phyloP scores from a whole-genome alignment of 1,140 invertebrate species.

The Eriosoma lanigerum region DNA sequence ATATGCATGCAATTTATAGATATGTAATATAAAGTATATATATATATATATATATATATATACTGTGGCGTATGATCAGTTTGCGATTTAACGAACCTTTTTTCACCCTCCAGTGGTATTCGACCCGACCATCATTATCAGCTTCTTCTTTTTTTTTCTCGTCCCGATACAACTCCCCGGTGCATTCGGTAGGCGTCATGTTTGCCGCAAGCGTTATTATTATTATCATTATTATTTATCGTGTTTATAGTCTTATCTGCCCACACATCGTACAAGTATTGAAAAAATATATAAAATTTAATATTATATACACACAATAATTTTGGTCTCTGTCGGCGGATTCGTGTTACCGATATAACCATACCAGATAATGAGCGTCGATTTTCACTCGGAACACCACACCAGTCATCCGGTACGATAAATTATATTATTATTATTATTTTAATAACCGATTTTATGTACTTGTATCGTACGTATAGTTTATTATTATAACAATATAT shows the following conservation, averaged over 20 bases:
- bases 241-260: constrained; percentile 48
- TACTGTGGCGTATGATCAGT: background rate
- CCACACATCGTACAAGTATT: constrained; percentile 39
- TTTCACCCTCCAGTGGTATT: constrained; percentile 28
- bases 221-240: constrained; percentile 42
- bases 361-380: constrained; percentile 36
- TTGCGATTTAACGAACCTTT: constrained; percentile 34
- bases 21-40: too few species aligned
- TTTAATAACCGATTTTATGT: too few species aligned
- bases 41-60: too few species aligned
- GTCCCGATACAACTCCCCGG: background rate
- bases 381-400: constrained; percentile 20
- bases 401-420: too few species aligned
- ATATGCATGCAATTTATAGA: background rate
- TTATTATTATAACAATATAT: too few species aligned
- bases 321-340: background rate
- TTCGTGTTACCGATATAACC: constrained; percentile 4
- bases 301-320: constrained; percentile 36
- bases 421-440: too few species aligned
- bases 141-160: background rate
- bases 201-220: constrained; percentile 34
- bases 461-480: too few species aligned
- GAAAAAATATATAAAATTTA: constrained; percentile 9
- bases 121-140: constrained; percentile 26
- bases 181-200: constrained; percentile 38